A percentile compares a stretch with the other conserved stretches of the same genome.
phyloP scores from a whole-genome alignment of 2,797 vertebrate species.

The Microctenopoma stevenorrisi region DNA sequence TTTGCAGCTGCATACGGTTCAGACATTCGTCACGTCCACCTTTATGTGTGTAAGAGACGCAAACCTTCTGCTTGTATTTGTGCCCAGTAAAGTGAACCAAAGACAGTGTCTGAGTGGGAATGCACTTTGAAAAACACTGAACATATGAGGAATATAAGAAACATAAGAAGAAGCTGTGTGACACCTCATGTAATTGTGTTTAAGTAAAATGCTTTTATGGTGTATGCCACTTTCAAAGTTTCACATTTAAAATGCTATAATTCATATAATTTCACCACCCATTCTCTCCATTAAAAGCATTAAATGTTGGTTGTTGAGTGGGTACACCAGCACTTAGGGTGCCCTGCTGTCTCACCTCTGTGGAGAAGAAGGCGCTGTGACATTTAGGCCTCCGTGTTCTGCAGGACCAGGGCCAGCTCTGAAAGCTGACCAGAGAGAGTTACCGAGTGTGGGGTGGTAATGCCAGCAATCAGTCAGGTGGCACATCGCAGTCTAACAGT shows the following conservation, averaged over 20 bases:
- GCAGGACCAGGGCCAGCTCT: conserved; percentile 60
- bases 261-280: conserved; percentile 64
- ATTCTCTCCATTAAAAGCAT: conserved; percentile 53
- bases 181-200: conserved; percentile 37
- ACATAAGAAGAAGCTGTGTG: conserved; percentile 22
- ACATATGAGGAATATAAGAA: neutral
- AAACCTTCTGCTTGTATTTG: no score
- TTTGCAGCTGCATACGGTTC: no score
- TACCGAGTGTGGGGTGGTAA: conserved; percentile 61
- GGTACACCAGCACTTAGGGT: conserved; percentile 72
- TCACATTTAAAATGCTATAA: conserved; percentile 60
- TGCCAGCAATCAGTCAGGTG: conserved; percentile 68
- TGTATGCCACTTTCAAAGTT: conserved; percentile 40
- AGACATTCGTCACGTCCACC: no score
- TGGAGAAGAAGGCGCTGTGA: conserved; percentile 81
- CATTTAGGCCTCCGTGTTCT: conserved; percentile 82
- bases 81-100: no score
- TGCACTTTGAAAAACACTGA: neutral
- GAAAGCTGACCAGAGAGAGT: conserved; percentile 35
- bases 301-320: conserved; percentile 60
- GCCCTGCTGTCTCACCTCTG: conserved; percentile 79
- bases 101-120: no score
- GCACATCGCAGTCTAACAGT: conserved; percentile 51
- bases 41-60: no score
- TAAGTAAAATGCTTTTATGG: conserved; percentile 60